Evolutionary conservation across 2,888 invertebrate species (phyloP).

Genomic region (Drosophila falleni): DNA sequence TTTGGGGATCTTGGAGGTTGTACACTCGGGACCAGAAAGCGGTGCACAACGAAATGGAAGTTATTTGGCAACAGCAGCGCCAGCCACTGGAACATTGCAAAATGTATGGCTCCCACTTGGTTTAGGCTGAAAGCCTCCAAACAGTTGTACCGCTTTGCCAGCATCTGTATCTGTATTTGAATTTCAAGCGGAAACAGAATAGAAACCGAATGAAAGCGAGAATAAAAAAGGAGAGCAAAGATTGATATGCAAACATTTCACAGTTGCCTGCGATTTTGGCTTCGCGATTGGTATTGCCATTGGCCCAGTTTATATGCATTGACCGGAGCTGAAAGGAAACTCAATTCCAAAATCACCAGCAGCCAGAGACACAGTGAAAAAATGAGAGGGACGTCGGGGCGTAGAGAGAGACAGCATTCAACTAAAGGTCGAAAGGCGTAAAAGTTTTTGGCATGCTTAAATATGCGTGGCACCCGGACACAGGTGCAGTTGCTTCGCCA

Average conservation of each 20-base stretch:
- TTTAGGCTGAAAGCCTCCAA: constrained; percentile 49
- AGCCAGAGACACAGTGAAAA: neutral
- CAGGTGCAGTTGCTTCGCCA: constrained; percentile 58
- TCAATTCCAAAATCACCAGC: constrained; percentile 47
- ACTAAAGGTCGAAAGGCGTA: constrained; percentile 41
- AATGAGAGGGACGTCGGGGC: neutral
- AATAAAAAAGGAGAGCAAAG: constrained; percentile 39
- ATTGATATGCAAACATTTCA: constrained; percentile 78
- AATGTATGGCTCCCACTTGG: constrained; percentile 77
- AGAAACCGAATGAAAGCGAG: neutral
- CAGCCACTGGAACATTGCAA: constrained; percentile 53
- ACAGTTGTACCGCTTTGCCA: constrained; percentile 39
- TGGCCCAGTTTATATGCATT: constrained; percentile 51
- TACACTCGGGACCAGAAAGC: constrained; percentile 34
- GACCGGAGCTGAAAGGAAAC: constrained; percentile 55
- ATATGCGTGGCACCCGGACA: constrained; percentile 71
- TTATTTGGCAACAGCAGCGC: constrained; percentile 43
- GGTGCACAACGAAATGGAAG: constrained; percentile 42
- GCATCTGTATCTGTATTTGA: constrained; percentile 12
- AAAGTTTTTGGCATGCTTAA: constrained; percentile 64
- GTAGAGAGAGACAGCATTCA: neutral
- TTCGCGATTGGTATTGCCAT: constrained; percentile 41
- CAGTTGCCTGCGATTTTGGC: constrained; percentile 64
- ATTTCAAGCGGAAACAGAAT: constrained; percentile 4
- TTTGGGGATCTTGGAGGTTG: neutral